Evolutionary conservation across 2,888 invertebrate species (phyloP).

Genomic region (Ellobium chinense): DNA sequence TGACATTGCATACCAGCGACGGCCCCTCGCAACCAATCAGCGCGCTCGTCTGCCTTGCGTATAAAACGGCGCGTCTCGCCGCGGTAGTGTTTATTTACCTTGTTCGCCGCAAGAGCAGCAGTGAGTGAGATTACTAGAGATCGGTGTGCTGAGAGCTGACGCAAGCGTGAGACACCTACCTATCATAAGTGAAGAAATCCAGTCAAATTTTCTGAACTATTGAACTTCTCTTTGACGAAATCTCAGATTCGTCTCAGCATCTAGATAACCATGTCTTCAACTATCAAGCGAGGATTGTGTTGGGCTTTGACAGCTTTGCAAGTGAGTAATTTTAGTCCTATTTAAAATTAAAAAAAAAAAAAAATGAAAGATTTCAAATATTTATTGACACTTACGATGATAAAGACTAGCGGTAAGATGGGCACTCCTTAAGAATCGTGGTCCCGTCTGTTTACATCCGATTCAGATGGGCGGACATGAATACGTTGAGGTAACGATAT

Average conservation of each 20-base stretch:
- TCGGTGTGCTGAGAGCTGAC: background rate
- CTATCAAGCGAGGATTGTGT: slow-evolving; percentile 11
- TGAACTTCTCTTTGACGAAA: background rate
- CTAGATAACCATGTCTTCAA: slow-evolving; percentile 5
- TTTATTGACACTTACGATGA: background rate
- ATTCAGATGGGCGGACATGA: no score
- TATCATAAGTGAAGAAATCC: background rate
- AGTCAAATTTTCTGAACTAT: no score
- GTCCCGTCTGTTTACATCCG: no score
- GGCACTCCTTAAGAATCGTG: no score
- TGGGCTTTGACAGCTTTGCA: slow-evolving; percentile 29
- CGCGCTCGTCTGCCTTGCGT: background rate
- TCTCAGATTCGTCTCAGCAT: background rate
- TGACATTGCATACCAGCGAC: background rate
- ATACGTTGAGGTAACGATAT: no score
- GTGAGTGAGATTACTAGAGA: background rate
- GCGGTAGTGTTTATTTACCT: background rate
- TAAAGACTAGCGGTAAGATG: no score
- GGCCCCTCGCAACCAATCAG: background rate
- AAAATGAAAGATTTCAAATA: background rate
- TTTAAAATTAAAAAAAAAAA: background rate
- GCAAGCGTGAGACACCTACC: background rate
- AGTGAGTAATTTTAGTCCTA: background rate
- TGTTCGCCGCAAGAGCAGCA: background rate
- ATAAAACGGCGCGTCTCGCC: background rate